Conservation (phyloP, 2,797 vertebrate genomes). For the Propithecus perrieri region DNA sequence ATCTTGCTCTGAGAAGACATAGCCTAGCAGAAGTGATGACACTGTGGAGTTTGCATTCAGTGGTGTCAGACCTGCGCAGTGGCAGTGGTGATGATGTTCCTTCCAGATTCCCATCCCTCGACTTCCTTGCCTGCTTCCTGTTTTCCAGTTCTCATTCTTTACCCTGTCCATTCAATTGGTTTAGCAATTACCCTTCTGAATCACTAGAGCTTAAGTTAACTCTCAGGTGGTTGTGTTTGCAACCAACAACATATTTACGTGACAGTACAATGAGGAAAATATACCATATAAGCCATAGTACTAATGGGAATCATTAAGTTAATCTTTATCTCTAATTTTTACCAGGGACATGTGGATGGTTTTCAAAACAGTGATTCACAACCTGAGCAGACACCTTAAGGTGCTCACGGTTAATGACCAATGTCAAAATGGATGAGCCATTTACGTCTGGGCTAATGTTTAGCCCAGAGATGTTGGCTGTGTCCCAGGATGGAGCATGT, state of each 20-base stretch:
- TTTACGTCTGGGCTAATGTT: slow-evolving; percentile 39
- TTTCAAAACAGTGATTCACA: slow-evolving; percentile 68
- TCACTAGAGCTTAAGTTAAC: not conserved
- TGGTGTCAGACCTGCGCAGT: not conserved
- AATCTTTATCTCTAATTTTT: slow-evolving; percentile 40
- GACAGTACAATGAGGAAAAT: not conserved
- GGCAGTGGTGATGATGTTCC: not conserved
- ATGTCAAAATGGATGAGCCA: slow-evolving; percentile 6
- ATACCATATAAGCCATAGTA: not conserved
- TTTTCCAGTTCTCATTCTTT: not conserved
- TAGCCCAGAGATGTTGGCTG: slow-evolving; percentile 18
- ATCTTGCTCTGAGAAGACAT: not conserved
- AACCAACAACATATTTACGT: not conserved
- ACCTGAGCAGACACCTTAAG: slow-evolving; percentile 35
- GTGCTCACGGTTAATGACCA: slow-evolving; percentile 46
- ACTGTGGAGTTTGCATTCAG: too few relatives aligned
- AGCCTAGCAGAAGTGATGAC: not conserved
- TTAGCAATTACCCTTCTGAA: not conserved
- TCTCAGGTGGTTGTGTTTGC: not conserved
- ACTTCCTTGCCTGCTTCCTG: not conserved
- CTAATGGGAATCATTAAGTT: slow-evolving; percentile 16
- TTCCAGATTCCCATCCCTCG: not conserved
- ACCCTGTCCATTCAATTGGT: not conserved
- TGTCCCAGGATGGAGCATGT: not conserved
- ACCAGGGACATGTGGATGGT: not conserved